Evolutionary conservation across 2,113 vertebrate species (phyloP).

Genomic region (Odocoileus virginianus): DNA sequence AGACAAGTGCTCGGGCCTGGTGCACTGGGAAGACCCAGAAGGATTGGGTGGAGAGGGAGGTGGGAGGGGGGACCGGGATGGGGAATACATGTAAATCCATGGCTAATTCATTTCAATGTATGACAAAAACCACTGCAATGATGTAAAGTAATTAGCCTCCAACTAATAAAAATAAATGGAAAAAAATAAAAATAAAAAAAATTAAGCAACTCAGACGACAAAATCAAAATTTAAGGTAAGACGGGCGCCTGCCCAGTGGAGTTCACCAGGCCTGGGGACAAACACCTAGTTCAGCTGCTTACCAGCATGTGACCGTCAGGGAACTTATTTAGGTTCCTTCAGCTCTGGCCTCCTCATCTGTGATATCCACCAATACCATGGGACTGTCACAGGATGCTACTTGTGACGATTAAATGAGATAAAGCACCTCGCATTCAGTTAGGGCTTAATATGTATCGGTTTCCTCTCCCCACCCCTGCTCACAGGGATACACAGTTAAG

Average conservation of each 20-base stretch:
- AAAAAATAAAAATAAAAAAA: no score
- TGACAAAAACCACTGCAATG: no score
- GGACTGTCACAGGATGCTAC: not conserved
- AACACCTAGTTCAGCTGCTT: slow-evolving; percentile 9
- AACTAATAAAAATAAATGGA: no score
- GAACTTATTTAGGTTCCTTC: not conserved
- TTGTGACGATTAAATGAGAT: not conserved
- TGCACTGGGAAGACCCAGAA: no score
- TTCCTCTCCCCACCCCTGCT: not conserved
- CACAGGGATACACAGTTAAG: not conserved
- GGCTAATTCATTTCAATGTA: no score
- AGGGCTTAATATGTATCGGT: not conserved
- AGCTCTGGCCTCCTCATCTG: not conserved
- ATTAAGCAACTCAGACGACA: not conserved
- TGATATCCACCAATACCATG: not conserved
- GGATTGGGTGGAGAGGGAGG: no score
- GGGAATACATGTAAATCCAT: no score
- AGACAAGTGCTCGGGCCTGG: no score
- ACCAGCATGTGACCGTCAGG: not conserved
- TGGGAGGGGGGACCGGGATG: no score
- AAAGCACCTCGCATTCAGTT: not conserved
- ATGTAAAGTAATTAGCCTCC: no score
- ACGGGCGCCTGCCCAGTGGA: not conserved
- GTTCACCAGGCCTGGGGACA: not conserved
- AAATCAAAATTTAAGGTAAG: slow-evolving; percentile 22